A percentile compares a stretch with the other conserved stretches of the same genome.
Evolutionary conservation across 2,888 invertebrate genomes (phyloP).

Genomic region (Drosophila diplacantha): DNA sequence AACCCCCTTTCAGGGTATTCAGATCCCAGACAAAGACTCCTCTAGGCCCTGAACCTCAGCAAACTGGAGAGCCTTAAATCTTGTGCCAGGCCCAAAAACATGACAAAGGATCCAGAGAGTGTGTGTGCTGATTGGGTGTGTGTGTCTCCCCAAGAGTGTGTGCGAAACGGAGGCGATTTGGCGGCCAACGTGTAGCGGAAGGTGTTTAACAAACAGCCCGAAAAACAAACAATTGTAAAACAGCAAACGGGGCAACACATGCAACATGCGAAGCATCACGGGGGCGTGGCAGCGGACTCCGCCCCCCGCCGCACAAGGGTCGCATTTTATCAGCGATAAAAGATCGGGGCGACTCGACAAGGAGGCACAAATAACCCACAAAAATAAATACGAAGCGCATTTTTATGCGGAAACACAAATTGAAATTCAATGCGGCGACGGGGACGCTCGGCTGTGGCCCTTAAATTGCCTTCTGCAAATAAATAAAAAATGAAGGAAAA

Average conservation of each 20-base stretch:
- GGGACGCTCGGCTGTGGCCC: conserved; percentile 22
- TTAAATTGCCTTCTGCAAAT: conserved; percentile 68
- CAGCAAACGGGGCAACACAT: conserved; percentile 42
- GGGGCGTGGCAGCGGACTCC: conserved; percentile 64
- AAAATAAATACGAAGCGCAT: conserved; percentile 63
- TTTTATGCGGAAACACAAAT: conserved; percentile 73
- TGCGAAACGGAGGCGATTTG: conserved; percentile 60
- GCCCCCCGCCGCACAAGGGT: conserved; percentile 47
- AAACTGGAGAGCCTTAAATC: conserved; percentile 56
- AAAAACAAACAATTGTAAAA: conserved; percentile 75
- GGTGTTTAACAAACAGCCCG: conserved; percentile 76
- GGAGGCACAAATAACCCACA: conserved; percentile 62
- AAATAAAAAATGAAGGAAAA: conserved; percentile 54
- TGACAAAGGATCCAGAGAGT: conserved; percentile 67
- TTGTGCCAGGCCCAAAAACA: conserved; percentile 55
- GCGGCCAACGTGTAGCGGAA: conserved; percentile 69
- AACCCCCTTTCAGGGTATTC: not conserved
- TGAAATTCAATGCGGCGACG: conserved; percentile 66
- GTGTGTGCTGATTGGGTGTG: conserved; percentile 18
- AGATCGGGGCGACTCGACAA: conserved; percentile 52
- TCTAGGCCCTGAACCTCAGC: conserved; percentile 1
- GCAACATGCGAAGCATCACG: conserved; percentile 22
- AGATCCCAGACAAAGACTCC: not conserved
- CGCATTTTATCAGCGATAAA: conserved; percentile 66
- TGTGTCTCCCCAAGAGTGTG: not conserved